These are phyloP conservation scores for Hyperopisus bebe DNA, from an alignment of 2,113 vertebrate species.

Conservation along the genomic window DNA sequence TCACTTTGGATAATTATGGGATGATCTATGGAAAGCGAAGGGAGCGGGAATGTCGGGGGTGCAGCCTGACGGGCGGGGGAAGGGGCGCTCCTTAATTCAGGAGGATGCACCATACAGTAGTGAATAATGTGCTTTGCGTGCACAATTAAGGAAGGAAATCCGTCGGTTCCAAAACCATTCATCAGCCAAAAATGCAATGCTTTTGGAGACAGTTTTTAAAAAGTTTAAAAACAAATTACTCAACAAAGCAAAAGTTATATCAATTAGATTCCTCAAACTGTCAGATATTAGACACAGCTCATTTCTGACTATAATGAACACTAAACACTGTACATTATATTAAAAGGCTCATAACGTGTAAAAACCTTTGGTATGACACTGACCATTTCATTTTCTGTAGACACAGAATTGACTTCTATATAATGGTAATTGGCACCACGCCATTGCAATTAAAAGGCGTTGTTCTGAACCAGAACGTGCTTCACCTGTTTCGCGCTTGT, in stretches of 20 bases:
- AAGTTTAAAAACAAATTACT: neutral
- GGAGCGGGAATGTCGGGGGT: neutral
- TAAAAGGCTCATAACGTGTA: neutral
- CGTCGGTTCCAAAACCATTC: neutral
- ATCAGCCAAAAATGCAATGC: neutral
- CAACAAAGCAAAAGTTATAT: neutral
- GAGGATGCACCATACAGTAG: neutral
- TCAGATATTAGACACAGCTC: neutral
- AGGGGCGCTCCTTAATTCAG: conserved; percentile 4
- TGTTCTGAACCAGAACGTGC: neutral
- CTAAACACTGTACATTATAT: neutral
- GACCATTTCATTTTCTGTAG: neutral
- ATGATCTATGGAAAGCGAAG: conserved; percentile 2
- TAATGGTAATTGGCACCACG: neutral
- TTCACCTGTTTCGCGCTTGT: neutral
- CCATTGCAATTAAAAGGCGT: neutral
- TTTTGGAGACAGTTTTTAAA: neutral
- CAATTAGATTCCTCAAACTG: neutral
- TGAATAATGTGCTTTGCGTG: neutral
- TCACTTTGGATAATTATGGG: conserved; percentile 3
- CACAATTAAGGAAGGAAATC: conserved; percentile 14
- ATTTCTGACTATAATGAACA: neutral
- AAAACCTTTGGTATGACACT: neutral
- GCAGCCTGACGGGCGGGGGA: neutral
- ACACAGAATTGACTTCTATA: neutral